Conservation (phyloP, 1,140 invertebrate genomes). For the Orchestia grillus region DNA sequence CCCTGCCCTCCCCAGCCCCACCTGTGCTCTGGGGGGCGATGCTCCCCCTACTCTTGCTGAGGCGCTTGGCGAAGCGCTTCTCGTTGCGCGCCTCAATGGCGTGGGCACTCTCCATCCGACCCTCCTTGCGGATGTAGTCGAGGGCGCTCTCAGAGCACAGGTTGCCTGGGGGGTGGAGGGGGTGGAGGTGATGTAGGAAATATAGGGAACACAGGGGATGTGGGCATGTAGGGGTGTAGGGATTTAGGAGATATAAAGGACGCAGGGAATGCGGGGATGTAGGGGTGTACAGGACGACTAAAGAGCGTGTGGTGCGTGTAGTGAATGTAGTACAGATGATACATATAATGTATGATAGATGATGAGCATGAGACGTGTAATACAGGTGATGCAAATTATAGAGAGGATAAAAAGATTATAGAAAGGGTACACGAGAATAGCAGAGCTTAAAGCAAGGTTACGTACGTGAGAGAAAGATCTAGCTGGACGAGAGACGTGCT, state of each 20-base stretch:
- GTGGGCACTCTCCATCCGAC: constrained; percentile 62
- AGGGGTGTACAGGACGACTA: too few species aligned
- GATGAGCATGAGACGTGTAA: background rate
- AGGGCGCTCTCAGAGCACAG: constrained; percentile 65
- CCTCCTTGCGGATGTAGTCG: constrained; percentile 67
- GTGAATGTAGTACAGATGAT: too few species aligned
- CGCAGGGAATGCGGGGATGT: too few species aligned
- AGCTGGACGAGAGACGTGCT: too few species aligned
- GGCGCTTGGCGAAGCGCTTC: constrained; percentile 64
- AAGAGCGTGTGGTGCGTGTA: too few species aligned
- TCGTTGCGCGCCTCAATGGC: constrained; percentile 61
- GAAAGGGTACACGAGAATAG: background rate
- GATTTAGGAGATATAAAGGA: background rate
- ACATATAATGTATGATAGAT: background rate
- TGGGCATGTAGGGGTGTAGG: too few species aligned
- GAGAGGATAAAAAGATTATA: background rate
- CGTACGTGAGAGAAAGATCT: too few species aligned
- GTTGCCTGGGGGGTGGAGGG: constrained; percentile 59
- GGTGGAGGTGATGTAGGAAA: background rate
- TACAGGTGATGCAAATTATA: background rate
- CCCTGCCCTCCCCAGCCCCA: background rate
- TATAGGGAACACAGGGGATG: background rate
- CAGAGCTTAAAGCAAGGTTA: too few species aligned
- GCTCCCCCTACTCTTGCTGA: constrained; percentile 64
- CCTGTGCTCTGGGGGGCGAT: constrained; percentile 64